A percentile compares a stretch with the other conserved stretches of the same genome.
Conservation (phyloP, 2,113 vertebrate genomes). For the Onychorhynchus coronatus region DNA sequence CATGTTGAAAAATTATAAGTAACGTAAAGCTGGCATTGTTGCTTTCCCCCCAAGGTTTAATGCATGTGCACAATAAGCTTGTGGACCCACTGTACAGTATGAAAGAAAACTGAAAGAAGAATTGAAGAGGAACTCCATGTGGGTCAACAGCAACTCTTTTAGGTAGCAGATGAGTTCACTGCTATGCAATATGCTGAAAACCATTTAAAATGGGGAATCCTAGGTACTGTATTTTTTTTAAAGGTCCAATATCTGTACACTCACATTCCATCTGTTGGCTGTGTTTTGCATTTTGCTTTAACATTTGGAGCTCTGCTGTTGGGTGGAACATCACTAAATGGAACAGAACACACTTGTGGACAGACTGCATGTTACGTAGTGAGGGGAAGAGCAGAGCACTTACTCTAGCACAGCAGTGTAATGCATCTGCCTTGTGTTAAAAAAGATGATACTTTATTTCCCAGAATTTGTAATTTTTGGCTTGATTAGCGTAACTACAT, state of each 20-base stretch:
- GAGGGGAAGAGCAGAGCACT: neutral
- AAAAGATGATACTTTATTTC: neutral
- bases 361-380: neutral
- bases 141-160: conserved; percentile 65
- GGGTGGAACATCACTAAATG: neutral
- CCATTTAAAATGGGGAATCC: conserved; percentile 50
- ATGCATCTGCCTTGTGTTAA: neutral
- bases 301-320: neutral
- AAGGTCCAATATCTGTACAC: conserved; percentile 53
- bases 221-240: conserved; percentile 69
- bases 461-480: neutral
- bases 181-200: conserved; percentile 72
- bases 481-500: neutral
- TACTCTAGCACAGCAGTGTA: neutral
- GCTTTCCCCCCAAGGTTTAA: conserved; percentile 78
- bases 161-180: conserved; percentile 62
- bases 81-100: conserved; percentile 87
- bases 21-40: conserved; percentile 67
- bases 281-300: conserved; percentile 22
- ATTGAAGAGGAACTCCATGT: conserved; percentile 58
- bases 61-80: conserved; percentile 85
- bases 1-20: conserved; percentile 10
- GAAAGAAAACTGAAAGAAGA: conserved; percentile 80
- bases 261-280: conserved; percentile 72
- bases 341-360: neutral